These are phyloP conservation scores for Mesitornis unicolor DNA, from an alignment of 2,113 vertebrate genomes.

Conservation along the genomic window DNA sequence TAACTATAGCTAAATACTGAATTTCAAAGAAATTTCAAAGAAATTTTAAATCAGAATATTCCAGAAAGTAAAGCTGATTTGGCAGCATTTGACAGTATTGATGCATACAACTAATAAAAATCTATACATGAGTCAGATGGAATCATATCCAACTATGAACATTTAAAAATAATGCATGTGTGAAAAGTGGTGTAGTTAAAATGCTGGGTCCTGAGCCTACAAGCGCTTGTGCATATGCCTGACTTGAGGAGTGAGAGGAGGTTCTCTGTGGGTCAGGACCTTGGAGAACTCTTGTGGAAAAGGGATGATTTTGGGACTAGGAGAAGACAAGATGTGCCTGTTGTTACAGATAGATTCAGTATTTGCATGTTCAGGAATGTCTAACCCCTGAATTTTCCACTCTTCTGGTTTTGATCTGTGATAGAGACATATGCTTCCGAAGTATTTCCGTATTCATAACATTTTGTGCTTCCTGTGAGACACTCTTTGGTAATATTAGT, in stretches of 20 bases:
- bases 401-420: not conserved
- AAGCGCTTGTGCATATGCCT: not conserved
- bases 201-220: not conserved
- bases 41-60: not conserved
- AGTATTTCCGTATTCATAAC: not conserved
- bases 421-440: not conserved
- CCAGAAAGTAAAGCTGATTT: not conserved
- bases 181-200: not conserved
- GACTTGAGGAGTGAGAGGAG: not conserved
- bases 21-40: not conserved
- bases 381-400: not conserved
- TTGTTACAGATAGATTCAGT: not conserved
- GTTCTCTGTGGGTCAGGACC: not conserved
- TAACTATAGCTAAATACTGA: not conserved
- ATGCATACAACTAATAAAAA: not conserved
- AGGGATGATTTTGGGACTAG: not conserved
- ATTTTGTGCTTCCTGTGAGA: not conserved
- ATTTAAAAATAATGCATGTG: not conserved
- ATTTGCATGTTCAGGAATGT: not conserved
- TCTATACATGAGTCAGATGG: not conserved
- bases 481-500: not conserved
- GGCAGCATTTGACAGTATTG: not conserved
- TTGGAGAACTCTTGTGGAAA: not conserved
- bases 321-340: fast-evolving
- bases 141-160: not conserved